These are phyloP conservation scores for Leistus spinibarbis DNA, from an alignment of 2,888 invertebrate genomes.

Conservation along the genomic window DNA sequence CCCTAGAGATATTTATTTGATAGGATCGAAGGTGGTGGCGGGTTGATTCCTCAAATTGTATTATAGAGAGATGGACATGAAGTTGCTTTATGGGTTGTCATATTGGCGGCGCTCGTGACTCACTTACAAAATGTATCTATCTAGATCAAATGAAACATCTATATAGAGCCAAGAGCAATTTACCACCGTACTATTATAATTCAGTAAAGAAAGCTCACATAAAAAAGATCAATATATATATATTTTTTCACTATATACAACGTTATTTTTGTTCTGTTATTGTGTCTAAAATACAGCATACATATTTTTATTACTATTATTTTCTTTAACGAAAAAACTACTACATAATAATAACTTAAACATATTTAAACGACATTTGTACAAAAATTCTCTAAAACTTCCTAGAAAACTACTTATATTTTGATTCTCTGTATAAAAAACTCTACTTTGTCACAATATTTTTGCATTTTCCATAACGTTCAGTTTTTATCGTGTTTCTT, in stretches of 20 bases:
- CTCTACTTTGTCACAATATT: conserved; percentile 49
- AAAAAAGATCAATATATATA: conserved; percentile 37
- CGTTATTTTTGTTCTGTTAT: conserved; percentile 18
- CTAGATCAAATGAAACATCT: background rate
- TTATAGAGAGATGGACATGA: conserved; percentile 52
- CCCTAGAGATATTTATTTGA: conserved; percentile 49
- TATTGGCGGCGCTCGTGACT: conserved; percentile 54
- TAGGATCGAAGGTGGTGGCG: conserved; percentile 54
- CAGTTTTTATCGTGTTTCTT: conserved; percentile 32
- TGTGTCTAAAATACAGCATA: conserved; percentile 54
- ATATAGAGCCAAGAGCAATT: background rate
- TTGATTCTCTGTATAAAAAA: conserved; percentile 56
- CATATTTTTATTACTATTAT: conserved; percentile 44
- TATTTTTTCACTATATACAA: conserved; percentile 38
- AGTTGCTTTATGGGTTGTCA: conserved; percentile 58
- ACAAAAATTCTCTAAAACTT: conserved; percentile 57
- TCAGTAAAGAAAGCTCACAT: conserved; percentile 19
- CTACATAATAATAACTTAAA: conserved; percentile 48
- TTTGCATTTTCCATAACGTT: conserved; percentile 41
- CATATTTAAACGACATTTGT: conserved; percentile 51
- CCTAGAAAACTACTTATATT: conserved; percentile 60
- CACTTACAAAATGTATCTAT: conserved; percentile 24
- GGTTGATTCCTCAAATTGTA: conserved; percentile 52
- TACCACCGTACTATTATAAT: background rate
- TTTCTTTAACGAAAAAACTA: conserved; percentile 49